Conservation (phyloP, 1,140 invertebrate genomes). For the Chlorops oryzae region DNA sequence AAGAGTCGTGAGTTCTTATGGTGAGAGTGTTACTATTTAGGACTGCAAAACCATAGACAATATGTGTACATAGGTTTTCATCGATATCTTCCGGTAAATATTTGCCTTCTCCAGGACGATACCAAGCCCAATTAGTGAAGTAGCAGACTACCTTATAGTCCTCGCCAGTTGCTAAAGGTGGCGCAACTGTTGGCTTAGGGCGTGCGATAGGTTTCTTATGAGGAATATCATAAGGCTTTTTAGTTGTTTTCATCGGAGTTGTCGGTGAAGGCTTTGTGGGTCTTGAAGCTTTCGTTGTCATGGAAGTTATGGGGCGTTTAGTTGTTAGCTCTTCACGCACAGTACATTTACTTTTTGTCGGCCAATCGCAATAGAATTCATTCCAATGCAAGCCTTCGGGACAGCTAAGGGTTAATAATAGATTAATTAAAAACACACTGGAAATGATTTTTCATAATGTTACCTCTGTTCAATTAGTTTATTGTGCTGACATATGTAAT, state of each 20-base stretch:
- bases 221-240: conserved; percentile 28
- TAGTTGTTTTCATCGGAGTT: conserved; percentile 22
- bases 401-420: conserved; percentile 56
- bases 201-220: conserved; percentile 33
- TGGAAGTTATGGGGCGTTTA: conserved; percentile 21
- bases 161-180: conserved; percentile 23
- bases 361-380: conserved; percentile 71
- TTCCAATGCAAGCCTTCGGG: conserved; percentile 70
- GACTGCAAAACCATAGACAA: conserved; percentile 68
- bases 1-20: conserved; percentile 62
- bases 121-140: conserved; percentile 67
- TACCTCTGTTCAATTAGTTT: conserved; percentile 54
- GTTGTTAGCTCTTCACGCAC: conserved; percentile 23
- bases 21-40: conserved; percentile 54
- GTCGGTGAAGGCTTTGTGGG: conserved; percentile 9
- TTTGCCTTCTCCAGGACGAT: conserved; percentile 57
- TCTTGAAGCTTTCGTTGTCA: conserved; percentile 3
- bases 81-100: conserved; percentile 63
- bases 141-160: conserved; percentile 62
- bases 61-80: conserved; percentile 63
- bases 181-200: conserved; percentile 28
- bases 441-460: conserved; percentile 1
- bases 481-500: conserved; percentile 72
- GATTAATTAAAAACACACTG: too few relatives aligned
- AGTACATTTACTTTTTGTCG: conserved; percentile 59